Conservation (phyloP, 2,797 vertebrate species). For the Neoniphon sammara region DNA sequence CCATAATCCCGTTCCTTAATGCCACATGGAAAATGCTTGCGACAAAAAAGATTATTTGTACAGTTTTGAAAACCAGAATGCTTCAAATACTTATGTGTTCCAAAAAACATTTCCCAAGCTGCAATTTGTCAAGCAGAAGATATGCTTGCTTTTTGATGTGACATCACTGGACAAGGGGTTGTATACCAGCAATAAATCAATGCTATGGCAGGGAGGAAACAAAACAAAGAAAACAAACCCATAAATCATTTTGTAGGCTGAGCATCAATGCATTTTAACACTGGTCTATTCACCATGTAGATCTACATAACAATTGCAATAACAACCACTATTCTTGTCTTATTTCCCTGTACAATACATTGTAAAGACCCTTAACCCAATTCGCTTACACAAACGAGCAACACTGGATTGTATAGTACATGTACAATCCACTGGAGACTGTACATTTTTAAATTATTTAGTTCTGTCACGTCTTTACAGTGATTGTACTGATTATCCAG, state of each 20-base stretch:
- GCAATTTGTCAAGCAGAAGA: too few species aligned
- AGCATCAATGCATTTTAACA: too few species aligned
- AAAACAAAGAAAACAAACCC: slow-evolving; percentile 43
- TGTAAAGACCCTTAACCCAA: neutral
- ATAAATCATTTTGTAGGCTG: slow-evolving; percentile 48
- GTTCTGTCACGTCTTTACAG: neutral
- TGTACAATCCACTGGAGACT: slow-evolving; percentile 1
- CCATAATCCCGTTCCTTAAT: too few species aligned
- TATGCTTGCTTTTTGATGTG: too few species aligned
- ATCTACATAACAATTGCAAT: neutral
- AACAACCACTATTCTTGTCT: neutral
- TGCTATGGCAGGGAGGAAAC: slow-evolving; percentile 8
- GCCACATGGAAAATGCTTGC: too few species aligned
- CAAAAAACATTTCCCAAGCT: too few species aligned
- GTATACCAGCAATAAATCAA: slow-evolving; percentile 67
- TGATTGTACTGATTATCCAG: neutral
- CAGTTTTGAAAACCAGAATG: too few species aligned
- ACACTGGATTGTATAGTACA: neutral
- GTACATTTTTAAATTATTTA: slow-evolving; percentile 5
- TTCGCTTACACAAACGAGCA: neutral
- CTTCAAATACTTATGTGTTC: too few species aligned
- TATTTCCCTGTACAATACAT: too few species aligned
- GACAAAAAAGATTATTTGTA: too few species aligned
- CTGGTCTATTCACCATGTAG: too few species aligned
- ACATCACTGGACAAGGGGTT: neutral